phyloP scores from a whole-genome alignment of 2,113 vertebrate species.

The Amazona guildingii region DNA sequence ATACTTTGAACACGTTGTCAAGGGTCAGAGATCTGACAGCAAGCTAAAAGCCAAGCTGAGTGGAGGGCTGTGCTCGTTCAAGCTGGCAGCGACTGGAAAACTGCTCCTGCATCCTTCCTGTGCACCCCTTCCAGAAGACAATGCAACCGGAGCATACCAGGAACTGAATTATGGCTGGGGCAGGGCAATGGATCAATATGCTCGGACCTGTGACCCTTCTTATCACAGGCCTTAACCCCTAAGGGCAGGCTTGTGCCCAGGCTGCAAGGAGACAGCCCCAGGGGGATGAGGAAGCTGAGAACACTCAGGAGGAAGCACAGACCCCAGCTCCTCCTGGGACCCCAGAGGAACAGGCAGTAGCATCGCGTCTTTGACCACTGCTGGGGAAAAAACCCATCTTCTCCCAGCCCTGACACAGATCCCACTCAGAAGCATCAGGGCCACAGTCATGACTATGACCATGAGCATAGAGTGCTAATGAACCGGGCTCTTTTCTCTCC shows the following conservation, averaged over 20 bases:
- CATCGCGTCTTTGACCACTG: neutral
- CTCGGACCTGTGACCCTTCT: too few species aligned
- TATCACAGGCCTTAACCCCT: too few species aligned
- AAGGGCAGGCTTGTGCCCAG: neutral
- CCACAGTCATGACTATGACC: rapidly evolving
- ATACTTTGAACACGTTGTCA: too few species aligned
- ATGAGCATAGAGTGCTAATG: neutral
- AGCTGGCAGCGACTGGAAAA: neutral
- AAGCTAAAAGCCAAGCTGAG: neutral
- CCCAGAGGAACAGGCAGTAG: neutral
- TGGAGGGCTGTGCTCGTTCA: rapidly evolving
- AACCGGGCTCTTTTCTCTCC: rapidly evolving
- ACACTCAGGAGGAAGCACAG: neutral
- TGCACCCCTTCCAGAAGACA: neutral
- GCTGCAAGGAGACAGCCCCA: neutral
- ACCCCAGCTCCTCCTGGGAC: neutral
- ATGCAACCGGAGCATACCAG: too few species aligned
- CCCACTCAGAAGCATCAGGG: neutral
- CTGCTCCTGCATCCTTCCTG: neutral
- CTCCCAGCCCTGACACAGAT: neutral
- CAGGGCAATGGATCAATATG: neutral
- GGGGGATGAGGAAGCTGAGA: rapidly evolving
- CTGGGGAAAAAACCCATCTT: neutral
- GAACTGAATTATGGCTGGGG: neutral
- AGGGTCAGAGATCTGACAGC: neutral